Base-by-base conservation (phyloP, 92 coral and sea anemone species). In the Isaurus tuberculatus region DNA sequence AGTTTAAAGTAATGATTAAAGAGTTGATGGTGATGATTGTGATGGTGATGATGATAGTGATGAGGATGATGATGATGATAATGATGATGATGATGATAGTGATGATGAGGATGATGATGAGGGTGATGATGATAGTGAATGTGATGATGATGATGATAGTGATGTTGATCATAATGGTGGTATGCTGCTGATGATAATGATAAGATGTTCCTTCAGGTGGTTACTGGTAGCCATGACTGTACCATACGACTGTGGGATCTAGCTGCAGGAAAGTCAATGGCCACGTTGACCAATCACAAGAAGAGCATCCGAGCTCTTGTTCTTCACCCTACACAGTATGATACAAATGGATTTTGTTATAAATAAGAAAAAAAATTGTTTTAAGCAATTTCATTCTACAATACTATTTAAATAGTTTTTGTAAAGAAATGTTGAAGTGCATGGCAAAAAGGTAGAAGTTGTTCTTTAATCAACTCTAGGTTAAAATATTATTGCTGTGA, bases 181-280 rank as follows among this genome's bases (percentile, higher is more conserved):
- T 33, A 2, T 25, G 30, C n/a, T n/a, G n/a, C n/a, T n/a, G n/a
- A n/a, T 51, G 53, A 72, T 8, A n/a, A 57, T 32, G 8, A n/a
- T 43, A 1, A 17, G 48, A 27, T 28, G 10, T 29, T 36, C 30
- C 48, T 86, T 30, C 79, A 95, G 98, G 95, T 95, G 40, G 91
- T 94, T 25, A 95, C 98, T 61, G 98, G 98, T 34, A 95, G 98
- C 60, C 98, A 95, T 86, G 98, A 95, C 51, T 95, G 98, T 69
- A 95, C 98, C 31, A 90, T 95, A 37, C 92, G 94, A 43, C 90
- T 95, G 63, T 95, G 98, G 98, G 98, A 95, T 87, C 84, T 95
- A 42, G 98, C 98, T 43, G 98, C 98, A 63, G 98, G 98, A 44
- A 95, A 91, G 72, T 86, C 98, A 26, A 84, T 86, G 80, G 95